These are phyloP conservation scores for Neopelma chrysocephalum DNA, from an alignment of 2,797 vertebrate genomes.

Conservation along the genomic window DNA sequence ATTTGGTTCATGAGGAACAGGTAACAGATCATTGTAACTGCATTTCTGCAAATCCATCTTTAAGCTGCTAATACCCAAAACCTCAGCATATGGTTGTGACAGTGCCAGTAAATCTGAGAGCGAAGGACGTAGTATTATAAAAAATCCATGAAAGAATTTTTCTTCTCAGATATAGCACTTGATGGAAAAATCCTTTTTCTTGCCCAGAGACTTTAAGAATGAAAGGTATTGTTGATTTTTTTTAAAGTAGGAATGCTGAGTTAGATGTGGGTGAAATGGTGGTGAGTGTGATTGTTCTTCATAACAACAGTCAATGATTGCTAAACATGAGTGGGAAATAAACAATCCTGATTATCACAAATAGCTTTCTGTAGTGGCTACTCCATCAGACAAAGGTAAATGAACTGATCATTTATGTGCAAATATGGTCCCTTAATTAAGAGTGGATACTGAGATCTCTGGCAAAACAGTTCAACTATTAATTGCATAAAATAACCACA, in stretches of 20 bases:
- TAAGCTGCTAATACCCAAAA: neutral
- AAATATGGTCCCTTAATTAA: neutral
- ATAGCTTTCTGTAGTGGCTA: neutral
- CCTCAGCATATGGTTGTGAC: neutral
- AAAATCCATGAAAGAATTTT: neutral
- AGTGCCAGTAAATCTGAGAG: neutral
- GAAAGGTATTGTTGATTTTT: neutral
- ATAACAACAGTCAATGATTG: neutral
- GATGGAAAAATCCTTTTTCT: neutral
- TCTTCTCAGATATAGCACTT: neutral
- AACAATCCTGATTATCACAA: neutral
- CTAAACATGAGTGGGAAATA: neutral
- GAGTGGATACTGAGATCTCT: neutral
- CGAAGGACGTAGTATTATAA: neutral
- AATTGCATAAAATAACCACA: neutral
- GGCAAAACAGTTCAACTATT: neutral
- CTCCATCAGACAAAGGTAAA: neutral
- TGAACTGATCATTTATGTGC: neutral
- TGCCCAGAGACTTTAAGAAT: neutral
- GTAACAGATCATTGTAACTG: neutral
- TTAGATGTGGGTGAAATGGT: neutral
- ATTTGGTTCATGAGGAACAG: neutral
- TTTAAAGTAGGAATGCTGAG: neutral
- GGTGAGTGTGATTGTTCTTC: neutral
- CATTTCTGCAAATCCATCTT: neutral